phyloP scores from a whole-genome alignment of 2,113 vertebrate genomes.

The Platycercus adscitus region DNA sequence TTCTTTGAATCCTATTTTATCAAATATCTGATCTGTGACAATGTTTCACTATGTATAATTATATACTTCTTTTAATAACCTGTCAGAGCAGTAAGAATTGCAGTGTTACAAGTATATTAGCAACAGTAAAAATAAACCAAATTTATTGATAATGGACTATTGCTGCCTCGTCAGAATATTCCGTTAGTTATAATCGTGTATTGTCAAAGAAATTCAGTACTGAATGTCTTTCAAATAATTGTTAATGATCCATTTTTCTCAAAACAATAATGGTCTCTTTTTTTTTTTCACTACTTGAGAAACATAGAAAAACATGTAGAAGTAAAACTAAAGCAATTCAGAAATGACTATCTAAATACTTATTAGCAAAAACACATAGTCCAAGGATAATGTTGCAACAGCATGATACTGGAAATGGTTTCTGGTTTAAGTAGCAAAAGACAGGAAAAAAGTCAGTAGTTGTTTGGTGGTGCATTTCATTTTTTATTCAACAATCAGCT shows the following conservation, averaged over 20 bases:
- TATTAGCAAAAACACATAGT: not conserved
- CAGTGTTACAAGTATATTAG: not conserved
- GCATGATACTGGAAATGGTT: not conserved
- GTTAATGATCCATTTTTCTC: not conserved
- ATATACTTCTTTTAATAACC: not conserved
- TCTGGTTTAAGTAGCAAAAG: not conserved
- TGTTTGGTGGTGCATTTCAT: not conserved
- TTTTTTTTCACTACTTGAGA: not conserved
- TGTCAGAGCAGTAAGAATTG: not conserved
- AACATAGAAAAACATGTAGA: not conserved
- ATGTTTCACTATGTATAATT: not conserved
- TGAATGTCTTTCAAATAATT: not conserved
- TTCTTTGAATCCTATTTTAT: not conserved
- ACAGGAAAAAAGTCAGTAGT: not conserved
- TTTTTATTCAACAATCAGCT: not conserved
- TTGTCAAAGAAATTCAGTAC: not conserved
- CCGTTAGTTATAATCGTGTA: not conserved
- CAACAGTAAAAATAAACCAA: not conserved
- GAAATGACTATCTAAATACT: not conserved
- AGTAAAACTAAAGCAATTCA: not conserved
- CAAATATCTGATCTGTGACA: not conserved
- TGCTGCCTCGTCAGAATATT: not conserved
- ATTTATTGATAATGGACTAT: not conserved
- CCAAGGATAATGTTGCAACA: not conserved
- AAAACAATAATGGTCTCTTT: not conserved